These are phyloP conservation scores for Onychostoma macrolepis DNA, from an alignment of 2,113 vertebrate genomes.

Conservation along the genomic window DNA sequence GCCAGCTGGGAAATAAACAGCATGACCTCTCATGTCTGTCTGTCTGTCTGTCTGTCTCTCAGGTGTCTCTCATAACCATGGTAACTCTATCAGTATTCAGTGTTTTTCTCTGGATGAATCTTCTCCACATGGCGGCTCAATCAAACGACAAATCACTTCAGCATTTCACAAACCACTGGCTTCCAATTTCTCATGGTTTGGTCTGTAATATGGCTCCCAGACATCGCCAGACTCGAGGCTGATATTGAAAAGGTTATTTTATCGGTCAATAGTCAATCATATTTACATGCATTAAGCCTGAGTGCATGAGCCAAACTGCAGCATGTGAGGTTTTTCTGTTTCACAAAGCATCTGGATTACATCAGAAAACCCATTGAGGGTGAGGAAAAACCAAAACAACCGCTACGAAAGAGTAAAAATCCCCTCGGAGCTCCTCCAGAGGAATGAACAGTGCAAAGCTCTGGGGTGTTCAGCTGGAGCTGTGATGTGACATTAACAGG, in stretches of 20 bases:
- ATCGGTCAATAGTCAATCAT: background rate
- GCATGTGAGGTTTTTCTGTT: background rate
- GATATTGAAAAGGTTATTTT: background rate
- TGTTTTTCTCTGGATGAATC: background rate
- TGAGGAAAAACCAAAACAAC: background rate
- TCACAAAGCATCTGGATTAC: background rate
- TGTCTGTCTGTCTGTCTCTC: conserved; percentile 24
- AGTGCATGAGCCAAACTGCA: background rate
- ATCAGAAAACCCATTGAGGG: background rate
- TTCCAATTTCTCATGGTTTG: background rate
- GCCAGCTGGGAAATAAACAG: conserved; percentile 29
- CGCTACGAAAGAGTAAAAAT: background rate
- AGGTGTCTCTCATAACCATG: conserved; percentile 54
- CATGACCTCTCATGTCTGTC: conserved; percentile 21
- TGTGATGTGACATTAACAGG: background rate
- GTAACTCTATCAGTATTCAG: conserved; percentile 48
- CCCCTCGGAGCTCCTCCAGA: background rate
- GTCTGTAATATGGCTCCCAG: background rate
- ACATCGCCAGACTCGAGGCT: background rate
- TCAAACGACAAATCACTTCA: background rate
- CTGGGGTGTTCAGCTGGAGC: background rate
- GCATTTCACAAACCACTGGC: background rate
- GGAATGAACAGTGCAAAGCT: background rate
- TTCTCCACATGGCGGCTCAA: background rate
- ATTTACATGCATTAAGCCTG: background rate